Evolutionary conservation across 1,140 invertebrate species (phyloP).

Genomic region (Polypedilum vanderplanki): DNA sequence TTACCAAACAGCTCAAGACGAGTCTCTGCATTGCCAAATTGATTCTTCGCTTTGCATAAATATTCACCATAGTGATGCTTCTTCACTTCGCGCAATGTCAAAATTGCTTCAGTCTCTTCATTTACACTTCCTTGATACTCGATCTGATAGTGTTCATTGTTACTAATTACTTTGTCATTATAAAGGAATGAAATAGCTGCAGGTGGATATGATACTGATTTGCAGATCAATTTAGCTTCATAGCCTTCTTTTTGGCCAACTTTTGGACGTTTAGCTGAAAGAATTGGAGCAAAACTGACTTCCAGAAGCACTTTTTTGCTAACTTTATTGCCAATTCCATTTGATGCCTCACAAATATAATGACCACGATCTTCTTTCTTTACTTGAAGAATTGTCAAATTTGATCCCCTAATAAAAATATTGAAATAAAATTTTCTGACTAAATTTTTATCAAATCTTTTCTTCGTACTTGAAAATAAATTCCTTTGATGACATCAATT

Average conservation of each 20-base stretch:
- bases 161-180: not conserved
- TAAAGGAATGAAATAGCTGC: not conserved
- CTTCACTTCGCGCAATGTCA: not conserved
- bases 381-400: slow-evolving; percentile 4
- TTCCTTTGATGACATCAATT: not conserved
- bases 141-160: slow-evolving; percentile 10
- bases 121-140: not conserved
- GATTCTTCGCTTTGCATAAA: not conserved
- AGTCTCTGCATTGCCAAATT: not conserved
- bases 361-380: slow-evolving; percentile 22
- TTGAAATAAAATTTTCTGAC: not conserved
- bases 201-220: not conserved
- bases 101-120: not conserved
- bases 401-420: not conserved
- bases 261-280: not conserved
- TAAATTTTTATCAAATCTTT: not conserved
- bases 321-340: not conserved
- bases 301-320: not conserved
- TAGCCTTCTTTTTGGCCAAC: slow-evolving; percentile 21
- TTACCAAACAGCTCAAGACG: not conserved
- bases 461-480: not conserved
- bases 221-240: slow-evolving; percentile 10
- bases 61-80: slow-evolving; percentile 22
- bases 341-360: slow-evolving; percentile 2
- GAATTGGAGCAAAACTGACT: not conserved